Evolutionary conservation across 2,797 vertebrate genomes (phyloP).

Genomic region (Sebastiscus albofasciatus): DNA sequence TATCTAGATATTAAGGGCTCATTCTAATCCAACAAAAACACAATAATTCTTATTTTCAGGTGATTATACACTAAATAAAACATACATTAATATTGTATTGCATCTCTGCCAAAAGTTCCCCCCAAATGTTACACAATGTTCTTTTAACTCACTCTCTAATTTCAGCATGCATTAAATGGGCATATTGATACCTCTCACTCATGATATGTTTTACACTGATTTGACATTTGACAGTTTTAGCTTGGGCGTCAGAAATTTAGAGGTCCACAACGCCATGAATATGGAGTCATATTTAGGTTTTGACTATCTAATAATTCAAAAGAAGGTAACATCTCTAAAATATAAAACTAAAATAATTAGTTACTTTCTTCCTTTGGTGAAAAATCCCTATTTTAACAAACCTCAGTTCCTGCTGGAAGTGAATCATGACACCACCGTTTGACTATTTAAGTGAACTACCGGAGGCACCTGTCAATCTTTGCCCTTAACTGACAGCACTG

Average conservation of each 20-base stretch:
- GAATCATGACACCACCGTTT: constrained; percentile 17
- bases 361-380: not conserved
- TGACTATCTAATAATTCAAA: not conserved
- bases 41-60: too few species aligned
- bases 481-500: constrained; percentile 43
- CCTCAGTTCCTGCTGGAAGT: constrained; percentile 7
- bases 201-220: not conserved
- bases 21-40: too few species aligned
- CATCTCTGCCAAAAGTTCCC: too few species aligned
- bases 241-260: not conserved
- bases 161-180: not conserved
- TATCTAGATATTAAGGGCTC: too few species aligned
- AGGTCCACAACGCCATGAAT: too few species aligned
- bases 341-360: not conserved
- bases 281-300: too few species aligned
- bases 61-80: too few species aligned
- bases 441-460: constrained; percentile 23
- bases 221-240: not conserved
- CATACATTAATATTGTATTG: too few species aligned
- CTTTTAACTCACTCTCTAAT: not conserved
- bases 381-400: constrained; percentile 17
- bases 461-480: constrained; percentile 55
- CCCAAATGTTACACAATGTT: too few species aligned
- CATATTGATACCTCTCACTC: not conserved
- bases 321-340: not conserved